Conservation (phyloP, 2,797 vertebrate genomes). For the Sebastiscus albofasciatus region DNA sequence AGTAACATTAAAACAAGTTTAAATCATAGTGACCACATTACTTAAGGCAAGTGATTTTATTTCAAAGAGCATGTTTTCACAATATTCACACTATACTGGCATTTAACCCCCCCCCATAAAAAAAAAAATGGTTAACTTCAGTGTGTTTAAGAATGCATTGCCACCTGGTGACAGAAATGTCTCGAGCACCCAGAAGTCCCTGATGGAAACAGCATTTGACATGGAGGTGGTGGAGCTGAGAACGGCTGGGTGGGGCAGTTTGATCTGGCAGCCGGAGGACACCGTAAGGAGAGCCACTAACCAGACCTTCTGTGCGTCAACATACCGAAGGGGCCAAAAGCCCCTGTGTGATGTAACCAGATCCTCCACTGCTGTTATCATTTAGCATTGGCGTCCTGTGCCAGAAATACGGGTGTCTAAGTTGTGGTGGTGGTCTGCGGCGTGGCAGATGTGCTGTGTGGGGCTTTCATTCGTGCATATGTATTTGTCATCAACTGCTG, state of each 20-base stretch:
- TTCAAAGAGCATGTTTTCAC: neutral
- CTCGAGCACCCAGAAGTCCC: conserved; percentile 22
- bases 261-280: conserved; percentile 55
- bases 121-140: neutral
- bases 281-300: conserved; percentile 35
- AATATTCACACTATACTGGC: neutral
- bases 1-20: neutral
- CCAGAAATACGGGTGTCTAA: conserved; percentile 52
- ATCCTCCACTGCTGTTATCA: conserved; percentile 74
- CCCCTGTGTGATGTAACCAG: conserved; percentile 60
- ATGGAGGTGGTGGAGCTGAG: conserved; percentile 35
- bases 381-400: conserved; percentile 61
- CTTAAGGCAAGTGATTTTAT: neutral
- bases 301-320: conserved; percentile 51
- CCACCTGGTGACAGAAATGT: conserved; percentile 42
- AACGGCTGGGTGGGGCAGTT: conserved; percentile 44
- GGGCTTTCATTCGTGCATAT: conserved; percentile 63
- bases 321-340: conserved; percentile 34
- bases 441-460: conserved; percentile 48
- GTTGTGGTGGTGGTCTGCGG: conserved; percentile 60
- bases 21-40: neutral
- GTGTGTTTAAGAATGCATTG: conserved; percentile 27
- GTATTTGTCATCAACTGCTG: conserved; percentile 72
- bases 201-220: conserved; percentile 55
- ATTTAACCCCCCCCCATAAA: neutral